A percentile compares a stretch with the other conserved stretches of the same genome.
Conservation (phyloP, 2,113 vertebrate genomes). For the Zosterops japonicus region DNA sequence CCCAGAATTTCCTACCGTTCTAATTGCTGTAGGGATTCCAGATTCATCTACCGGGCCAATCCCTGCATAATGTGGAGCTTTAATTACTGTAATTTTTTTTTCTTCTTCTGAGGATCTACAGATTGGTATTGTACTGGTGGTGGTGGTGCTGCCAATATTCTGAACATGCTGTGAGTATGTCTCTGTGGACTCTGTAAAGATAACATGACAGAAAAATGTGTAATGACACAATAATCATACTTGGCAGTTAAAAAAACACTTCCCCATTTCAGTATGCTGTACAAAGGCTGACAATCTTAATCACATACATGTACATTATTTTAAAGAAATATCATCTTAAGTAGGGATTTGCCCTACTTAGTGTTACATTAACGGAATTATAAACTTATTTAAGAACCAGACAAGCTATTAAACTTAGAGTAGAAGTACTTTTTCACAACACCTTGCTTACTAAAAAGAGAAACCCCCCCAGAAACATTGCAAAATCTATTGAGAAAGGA, state of each 20-base stretch:
- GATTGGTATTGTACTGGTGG: constrained; percentile 84
- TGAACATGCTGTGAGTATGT: constrained; percentile 81
- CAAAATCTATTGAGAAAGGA: not conserved
- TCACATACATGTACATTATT: not conserved
- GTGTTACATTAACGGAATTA: not conserved
- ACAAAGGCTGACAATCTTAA: not conserved
- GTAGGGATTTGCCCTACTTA: not conserved
- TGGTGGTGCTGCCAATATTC: constrained; percentile 73
- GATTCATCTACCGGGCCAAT: constrained; percentile 94
- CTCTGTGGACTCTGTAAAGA: constrained; percentile 75
- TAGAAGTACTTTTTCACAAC: not conserved
- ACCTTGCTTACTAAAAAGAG: not conserved
- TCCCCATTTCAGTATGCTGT: not conserved
- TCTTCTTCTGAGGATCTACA: constrained; percentile 92
- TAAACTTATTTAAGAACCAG: not conserved
- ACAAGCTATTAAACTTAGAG: not conserved
- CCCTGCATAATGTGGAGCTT: constrained; percentile 93
- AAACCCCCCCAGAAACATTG: not conserved
- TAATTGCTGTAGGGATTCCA: constrained; percentile 94
- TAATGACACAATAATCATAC: not conserved
- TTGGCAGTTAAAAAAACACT: not conserved
- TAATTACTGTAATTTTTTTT: constrained; percentile 91
- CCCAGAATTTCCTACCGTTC: constrained; percentile 85
- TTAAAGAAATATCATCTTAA: not conserved
- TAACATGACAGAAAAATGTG: constrained; percentile 15